These are phyloP conservation scores for Thunnus albacares DNA, from an alignment of 2,797 vertebrate genomes.

Conservation along the genomic window DNA sequence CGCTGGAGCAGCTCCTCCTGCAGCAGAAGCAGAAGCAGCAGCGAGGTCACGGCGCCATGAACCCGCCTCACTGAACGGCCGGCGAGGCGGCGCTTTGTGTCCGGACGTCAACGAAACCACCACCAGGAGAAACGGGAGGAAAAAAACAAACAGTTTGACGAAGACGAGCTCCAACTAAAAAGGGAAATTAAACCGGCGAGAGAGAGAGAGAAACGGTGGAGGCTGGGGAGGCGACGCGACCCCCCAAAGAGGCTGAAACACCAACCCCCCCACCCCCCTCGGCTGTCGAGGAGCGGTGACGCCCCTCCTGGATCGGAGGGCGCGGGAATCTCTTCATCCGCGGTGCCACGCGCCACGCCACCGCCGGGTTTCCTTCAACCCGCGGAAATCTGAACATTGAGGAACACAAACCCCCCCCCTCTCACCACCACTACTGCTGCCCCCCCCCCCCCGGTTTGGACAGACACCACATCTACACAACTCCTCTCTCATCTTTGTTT, in stretches of 20 bases:
- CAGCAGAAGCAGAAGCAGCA: slow-evolving; percentile 99
- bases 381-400: slow-evolving; percentile 62
- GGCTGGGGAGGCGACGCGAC: slow-evolving; percentile 68
- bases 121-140: slow-evolving; percentile 73
- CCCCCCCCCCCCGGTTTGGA: slow-evolving; percentile 38
- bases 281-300: slow-evolving; percentile 88
- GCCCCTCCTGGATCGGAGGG: slow-evolving; percentile 81
- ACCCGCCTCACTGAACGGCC: slow-evolving; percentile 96
- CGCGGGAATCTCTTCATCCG: slow-evolving; percentile 86
- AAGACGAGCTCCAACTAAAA: slow-evolving; percentile 76
- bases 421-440: slow-evolving; percentile 21
- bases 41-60: slow-evolving; percentile 95
- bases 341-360: slow-evolving; percentile 79
- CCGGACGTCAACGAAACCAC: slow-evolving; percentile 69
- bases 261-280: slow-evolving; percentile 71
- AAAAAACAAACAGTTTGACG: slow-evolving; percentile 66
- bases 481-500: slow-evolving; percentile 56
- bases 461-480: slow-evolving; percentile 63
- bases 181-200: slow-evolving; percentile 78
- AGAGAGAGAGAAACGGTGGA: slow-evolving; percentile 67
- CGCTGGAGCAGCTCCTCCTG: slow-evolving; percentile 98
- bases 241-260: slow-evolving; percentile 75
- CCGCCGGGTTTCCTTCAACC: slow-evolving; percentile 65
- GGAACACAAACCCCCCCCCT: slow-evolving; percentile 39
- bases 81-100: slow-evolving; percentile 61